A percentile compares a stretch with the other conserved stretches of the same genome.
Evolutionary conservation across 2,797 vertebrate species (phyloP).

Genomic region (Hoplostethus atlanticus): DNA sequence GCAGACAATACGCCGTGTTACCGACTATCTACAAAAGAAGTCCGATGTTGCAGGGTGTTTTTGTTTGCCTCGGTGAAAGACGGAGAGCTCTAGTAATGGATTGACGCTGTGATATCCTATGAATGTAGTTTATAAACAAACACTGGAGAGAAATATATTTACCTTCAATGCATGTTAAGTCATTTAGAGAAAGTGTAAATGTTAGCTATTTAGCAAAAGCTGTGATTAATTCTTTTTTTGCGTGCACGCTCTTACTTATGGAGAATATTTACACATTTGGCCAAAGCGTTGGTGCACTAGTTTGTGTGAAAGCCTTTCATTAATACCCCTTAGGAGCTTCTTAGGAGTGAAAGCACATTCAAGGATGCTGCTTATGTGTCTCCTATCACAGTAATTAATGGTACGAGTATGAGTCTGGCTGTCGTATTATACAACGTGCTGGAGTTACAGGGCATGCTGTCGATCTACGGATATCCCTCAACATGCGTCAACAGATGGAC

Average conservation of each 20-base stretch:
- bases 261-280: slow-evolving; percentile 29
- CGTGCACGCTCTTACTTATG: slow-evolving; percentile 40
- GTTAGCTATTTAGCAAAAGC: slow-evolving; percentile 24
- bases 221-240: slow-evolving; percentile 19
- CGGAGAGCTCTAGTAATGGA: background rate
- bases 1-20: slow-evolving; percentile 14
- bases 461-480: slow-evolving; percentile 7
- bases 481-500: slow-evolving; percentile 9
- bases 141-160: slow-evolving; percentile 8
- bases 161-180: slow-evolving; percentile 8
- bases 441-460: background rate
- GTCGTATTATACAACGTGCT: slow-evolving; percentile 23
- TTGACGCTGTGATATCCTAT: background rate
- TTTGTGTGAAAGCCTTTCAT: slow-evolving; percentile 51
- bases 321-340: slow-evolving; percentile 40
- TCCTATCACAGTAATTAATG: slow-evolving; percentile 40
- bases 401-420: slow-evolving; percentile 20
- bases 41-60: background rate
- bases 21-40: slow-evolving; percentile 17
- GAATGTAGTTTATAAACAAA: slow-evolving; percentile 13
- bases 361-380: slow-evolving; percentile 33
- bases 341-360: slow-evolving; percentile 40
- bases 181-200: slow-evolving; percentile 13
- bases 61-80: slow-evolving; percentile 21
- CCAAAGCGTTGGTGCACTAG: slow-evolving; percentile 35